Evolutionary conservation across 1,140 invertebrate species (phyloP).

Genomic region (Rhagoletis pomonella): DNA sequence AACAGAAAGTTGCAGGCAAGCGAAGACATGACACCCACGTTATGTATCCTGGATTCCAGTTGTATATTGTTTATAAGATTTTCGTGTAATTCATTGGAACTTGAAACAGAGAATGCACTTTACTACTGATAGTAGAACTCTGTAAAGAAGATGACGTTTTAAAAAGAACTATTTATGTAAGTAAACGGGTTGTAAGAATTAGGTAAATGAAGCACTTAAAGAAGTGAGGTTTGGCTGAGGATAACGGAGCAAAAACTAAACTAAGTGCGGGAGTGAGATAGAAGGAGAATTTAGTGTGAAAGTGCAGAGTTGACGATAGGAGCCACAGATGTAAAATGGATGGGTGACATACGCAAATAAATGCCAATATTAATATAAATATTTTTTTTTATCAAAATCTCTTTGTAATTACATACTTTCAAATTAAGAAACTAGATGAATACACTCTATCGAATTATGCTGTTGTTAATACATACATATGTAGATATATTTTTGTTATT

Average conservation of each 20-base stretch:
- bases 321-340: background rate
- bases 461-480: background rate
- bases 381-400: too few species aligned
- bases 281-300: background rate
- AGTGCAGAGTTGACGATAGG: background rate
- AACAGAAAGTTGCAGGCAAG: background rate
- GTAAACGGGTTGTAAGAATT: background rate
- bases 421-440: too few species aligned
- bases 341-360: background rate
- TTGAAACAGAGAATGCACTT: background rate
- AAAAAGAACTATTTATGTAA: background rate
- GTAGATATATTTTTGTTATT: background rate
- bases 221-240: background rate
- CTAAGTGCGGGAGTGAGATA: background rate
- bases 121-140: constrained; percentile 35
- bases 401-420: too few species aligned
- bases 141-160: constrained; percentile 27
- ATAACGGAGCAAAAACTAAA: background rate
- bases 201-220: background rate
- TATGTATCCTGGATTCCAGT: background rate
- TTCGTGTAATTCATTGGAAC: background rate
- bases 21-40: background rate
- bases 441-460: too few species aligned
- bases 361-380: background rate
- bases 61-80: background rate